Evolutionary conservation across 2,797 vertebrate genomes (phyloP).

Genomic region (Acrossocheilus fasciatus): DNA sequence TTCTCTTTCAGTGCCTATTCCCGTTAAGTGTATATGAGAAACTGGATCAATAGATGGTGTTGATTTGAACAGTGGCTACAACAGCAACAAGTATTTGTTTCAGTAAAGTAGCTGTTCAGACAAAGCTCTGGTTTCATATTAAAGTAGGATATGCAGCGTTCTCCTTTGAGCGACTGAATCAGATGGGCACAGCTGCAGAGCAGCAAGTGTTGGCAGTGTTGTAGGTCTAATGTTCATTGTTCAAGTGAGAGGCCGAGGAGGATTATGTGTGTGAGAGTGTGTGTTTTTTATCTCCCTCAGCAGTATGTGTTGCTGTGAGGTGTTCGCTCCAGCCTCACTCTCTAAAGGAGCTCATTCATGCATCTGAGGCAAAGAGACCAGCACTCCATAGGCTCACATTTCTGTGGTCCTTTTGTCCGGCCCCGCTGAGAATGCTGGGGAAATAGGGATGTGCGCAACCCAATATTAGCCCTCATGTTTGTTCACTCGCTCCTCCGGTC

Average conservation of each 20-base stretch:
- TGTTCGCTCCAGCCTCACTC: slow-evolving; percentile 70
- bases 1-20: slow-evolving; percentile 60
- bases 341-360: slow-evolving; percentile 75
- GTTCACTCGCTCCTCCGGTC: slow-evolving; percentile 65
- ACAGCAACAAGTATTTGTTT: slow-evolving; percentile 64
- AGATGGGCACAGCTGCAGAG: slow-evolving; percentile 62
- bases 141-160: slow-evolving; percentile 59
- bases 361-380: slow-evolving; percentile 69
- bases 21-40: slow-evolving; percentile 57
- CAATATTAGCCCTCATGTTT: slow-evolving; percentile 73
- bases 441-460: slow-evolving; percentile 79
- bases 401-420: slow-evolving; percentile 78
- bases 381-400: slow-evolving; percentile 74
- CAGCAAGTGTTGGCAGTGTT: slow-evolving; percentile 64
- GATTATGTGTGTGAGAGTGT: slow-evolving; percentile 56
- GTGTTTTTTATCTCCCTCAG: slow-evolving; percentile 72
- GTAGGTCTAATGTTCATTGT: slow-evolving; percentile 45
- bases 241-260: slow-evolving; percentile 46
- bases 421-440: slow-evolving; percentile 71
- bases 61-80: slow-evolving; percentile 52
- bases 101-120: slow-evolving; percentile 57
- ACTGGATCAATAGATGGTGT: slow-evolving; percentile 55
- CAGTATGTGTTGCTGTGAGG: slow-evolving; percentile 75
- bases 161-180: slow-evolving; percentile 54
- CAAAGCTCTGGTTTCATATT: slow-evolving; percentile 66